Base-by-base conservation (phyloP, 2,888 invertebrate genomes). In the Helleia helle region DNA sequence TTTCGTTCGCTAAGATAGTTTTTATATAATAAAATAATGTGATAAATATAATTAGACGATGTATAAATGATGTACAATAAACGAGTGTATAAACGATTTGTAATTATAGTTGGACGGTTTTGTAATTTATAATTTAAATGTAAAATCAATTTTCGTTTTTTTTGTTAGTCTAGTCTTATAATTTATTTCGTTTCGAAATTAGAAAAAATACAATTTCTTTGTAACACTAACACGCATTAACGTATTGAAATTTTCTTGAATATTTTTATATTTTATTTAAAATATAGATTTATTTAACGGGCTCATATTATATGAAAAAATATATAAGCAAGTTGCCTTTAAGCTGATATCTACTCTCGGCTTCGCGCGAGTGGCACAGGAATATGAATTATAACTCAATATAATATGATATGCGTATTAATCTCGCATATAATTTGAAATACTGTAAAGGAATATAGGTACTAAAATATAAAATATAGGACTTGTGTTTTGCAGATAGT, bases 41-140 rank as follows among this genome's bases (percentile, higher is more conserved):
- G 76, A 76, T 75, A 76, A 70, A 63, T 68, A 60, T 56, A 56
- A 56, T 55, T 69, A 69, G 64, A 55, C 47, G 52, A 56, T 70
- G 66, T 71, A 69, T 63, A 62, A 53, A 62, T 54, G 52, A 55
- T 54, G 56, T 58, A 66, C 56, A 47, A 53, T 58, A 53, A 48
- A 51, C 36, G 49, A 47, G 48, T 62, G 57, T 69, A 62, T 69
- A 66, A 61, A 44, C 66, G 58, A 52, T 59, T 70, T 34, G 67
- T 71, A 69, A 65, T 55, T 69, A 60, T 67, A 68, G 58, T 22
- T 34, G 43, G 42, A 58, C 66, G n/a, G n/a, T n/a, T n/a, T n/a
- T n/a, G 66, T 71, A 68, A 60, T 58, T 62, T 62, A 55, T 56
- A 51, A 56, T 48, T 52, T 51, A 39, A 40, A 40, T 36, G 36